Evolutionary conservation across 2,888 invertebrate species (phyloP).

Genomic region (Oscheius sp.): DNA sequence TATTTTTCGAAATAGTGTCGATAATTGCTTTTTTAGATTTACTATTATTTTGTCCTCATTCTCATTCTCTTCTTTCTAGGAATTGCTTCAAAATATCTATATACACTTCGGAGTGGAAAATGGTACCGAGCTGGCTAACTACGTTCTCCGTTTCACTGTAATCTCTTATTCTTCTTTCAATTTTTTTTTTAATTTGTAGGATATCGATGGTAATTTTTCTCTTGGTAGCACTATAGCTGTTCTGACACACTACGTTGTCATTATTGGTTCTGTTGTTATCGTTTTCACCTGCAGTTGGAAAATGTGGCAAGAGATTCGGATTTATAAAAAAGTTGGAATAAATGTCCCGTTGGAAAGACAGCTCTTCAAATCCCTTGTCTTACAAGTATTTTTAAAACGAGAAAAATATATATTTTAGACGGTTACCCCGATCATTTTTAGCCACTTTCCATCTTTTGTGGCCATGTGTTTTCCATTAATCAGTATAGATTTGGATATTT

Average conservation of each 20-base stretch:
- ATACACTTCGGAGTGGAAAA: neutral
- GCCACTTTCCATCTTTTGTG: conserved; percentile 1
- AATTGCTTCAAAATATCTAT: neutral
- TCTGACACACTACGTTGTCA: conserved; percentile 5
- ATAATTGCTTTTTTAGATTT: no score
- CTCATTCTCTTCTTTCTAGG: no score
- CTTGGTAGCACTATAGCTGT: neutral
- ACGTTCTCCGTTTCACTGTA: conserved; percentile 9
- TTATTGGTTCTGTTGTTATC: neutral
- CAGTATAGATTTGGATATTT: conserved; percentile 1
- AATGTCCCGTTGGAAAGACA: conserved; percentile 6
- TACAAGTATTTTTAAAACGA: neutral
- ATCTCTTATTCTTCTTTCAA: neutral
- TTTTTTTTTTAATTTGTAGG: neutral
- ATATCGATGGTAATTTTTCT: conserved; percentile 10
- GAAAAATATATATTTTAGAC: conserved; percentile 1
- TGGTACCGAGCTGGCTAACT: neutral
- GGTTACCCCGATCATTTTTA: neutral
- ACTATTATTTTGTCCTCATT: no score
- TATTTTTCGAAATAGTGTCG: no score
- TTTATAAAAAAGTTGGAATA: neutral
- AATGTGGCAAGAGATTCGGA: neutral
- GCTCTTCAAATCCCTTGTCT: conserved; percentile 6
- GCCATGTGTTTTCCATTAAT: conserved; percentile 13
- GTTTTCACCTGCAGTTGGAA: conserved; percentile 8